Conservation (phyloP, 2,113 vertebrate genomes). For the Alosa alosa region DNA sequence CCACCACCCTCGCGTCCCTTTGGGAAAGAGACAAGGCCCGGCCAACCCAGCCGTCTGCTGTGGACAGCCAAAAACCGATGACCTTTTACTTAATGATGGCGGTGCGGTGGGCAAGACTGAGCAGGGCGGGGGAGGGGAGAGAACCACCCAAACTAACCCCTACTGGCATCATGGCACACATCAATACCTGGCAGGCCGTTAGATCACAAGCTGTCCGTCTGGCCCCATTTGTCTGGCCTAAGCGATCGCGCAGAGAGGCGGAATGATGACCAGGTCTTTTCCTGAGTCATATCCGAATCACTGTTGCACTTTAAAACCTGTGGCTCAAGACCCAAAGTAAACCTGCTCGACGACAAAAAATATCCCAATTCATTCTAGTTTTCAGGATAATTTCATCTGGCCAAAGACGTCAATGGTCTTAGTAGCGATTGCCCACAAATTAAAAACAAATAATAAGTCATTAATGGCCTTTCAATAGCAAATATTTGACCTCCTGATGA, state of each 20-base stretch:
- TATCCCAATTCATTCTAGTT: background rate
- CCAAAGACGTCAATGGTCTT: background rate
- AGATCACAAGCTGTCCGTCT: background rate
- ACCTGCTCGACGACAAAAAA: background rate
- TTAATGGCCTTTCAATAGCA: background rate
- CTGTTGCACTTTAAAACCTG: background rate
- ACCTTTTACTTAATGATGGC: conserved; percentile 8
- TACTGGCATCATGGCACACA: conserved; percentile 8
- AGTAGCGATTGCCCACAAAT: background rate
- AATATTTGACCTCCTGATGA: background rate
- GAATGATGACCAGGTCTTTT: conserved; percentile 8
- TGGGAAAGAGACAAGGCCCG: background rate
- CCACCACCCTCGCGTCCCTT: background rate
- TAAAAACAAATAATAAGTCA: background rate
- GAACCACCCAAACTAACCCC: background rate
- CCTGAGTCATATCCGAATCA: conserved; percentile 11
- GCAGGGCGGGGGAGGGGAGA: background rate
- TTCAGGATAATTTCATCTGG: background rate
- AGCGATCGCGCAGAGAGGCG: background rate
- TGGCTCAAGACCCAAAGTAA: background rate
- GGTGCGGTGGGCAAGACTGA: background rate
- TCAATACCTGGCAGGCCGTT: conserved; percentile 9
- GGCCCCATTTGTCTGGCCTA: background rate
- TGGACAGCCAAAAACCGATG: background rate
- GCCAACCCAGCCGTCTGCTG: background rate